Evolutionary conservation across 2,113 vertebrate genomes (phyloP), one percentile per base, ranked within the genome.

Genomic region (Perca schrenkii): DNA sequence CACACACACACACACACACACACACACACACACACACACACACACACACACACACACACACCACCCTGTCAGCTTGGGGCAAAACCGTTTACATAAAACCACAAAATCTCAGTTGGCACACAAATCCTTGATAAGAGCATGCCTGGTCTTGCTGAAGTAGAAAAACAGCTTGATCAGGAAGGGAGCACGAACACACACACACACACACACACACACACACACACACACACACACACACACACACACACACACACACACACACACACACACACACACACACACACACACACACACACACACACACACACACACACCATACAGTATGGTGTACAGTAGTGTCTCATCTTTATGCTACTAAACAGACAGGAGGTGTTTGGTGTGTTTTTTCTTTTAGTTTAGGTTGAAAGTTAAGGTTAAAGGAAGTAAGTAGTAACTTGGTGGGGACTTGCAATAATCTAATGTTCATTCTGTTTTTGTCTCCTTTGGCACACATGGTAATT

Each of bases 51-150:
- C 47, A 64, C 43, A 63, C 50, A 73, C 25, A 40, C 25, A 70
- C 12, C 43, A 40, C 17, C 63, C 53, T 66, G 60, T 80, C 67
- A 76, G 77, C 84, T 85, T 75, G 73, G 79, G 89, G 88, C 84
- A 85, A 91, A 91, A 93, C 71, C 31, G 82, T 80, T 87, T 79
- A 77, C 75, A 85, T 76, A 72, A 85, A 90, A 80, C 25, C 68
- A 19, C 75, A 79, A 85, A 67, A 70, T 85, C 86, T 91, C 77
- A 79, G 74, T 28, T 86, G 86, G 80, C 84, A 85, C 43, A 84
- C 53, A 49, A 34, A 74, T 40, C 15, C 65, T 61, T 83, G 77
- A 77, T 80, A 52, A 19, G 21, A 67, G 71, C 85, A 71, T 78
- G 91, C 60, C 86, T 79, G 54, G 63, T 73, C 89, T 88, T 83